Percentiles rank a stretch among this genome's conserved stretches.
These are phyloP conservation scores for Anthopleura sola DNA, from an alignment of 64 coral and sea anemone species.

Conservation along the genomic window DNA sequence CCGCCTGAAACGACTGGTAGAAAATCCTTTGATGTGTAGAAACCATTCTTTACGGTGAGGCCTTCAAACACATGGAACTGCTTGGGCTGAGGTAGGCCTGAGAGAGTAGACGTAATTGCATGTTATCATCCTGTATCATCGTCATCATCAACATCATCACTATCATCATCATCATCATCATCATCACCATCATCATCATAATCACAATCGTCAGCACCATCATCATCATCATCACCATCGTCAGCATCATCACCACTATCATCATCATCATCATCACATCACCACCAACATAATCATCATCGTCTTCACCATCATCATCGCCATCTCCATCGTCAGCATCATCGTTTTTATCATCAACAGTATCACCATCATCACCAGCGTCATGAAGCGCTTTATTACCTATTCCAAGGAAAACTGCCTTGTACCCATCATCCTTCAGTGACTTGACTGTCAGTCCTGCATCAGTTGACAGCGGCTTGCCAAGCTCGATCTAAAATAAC, in stretches of 20 bases:
- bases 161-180: neutral
- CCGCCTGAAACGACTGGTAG: conserved; percentile 76
- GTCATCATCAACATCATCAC: neutral
- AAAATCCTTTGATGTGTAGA: conserved; percentile 96
- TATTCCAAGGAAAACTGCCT: conserved; percentile 88
- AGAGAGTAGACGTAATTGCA: neutral
- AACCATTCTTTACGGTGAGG: conserved; percentile 58
- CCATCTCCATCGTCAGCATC: neutral
- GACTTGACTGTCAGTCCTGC: conserved; percentile 61
- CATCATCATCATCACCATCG: neutral
- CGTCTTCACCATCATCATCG: neutral
- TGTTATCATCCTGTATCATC: neutral
- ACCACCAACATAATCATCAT: too few relatives aligned
- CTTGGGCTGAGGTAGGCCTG: conserved; percentile 94
- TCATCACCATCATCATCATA: neutral
- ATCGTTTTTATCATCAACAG: neutral
- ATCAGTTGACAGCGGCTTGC: conserved; percentile 57
- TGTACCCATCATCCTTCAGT: conserved; percentile 58
- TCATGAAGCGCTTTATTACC: conserved; percentile 32
- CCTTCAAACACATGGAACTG: conserved; percentile 80
- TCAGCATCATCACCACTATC: neutral
- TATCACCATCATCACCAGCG: neutral
- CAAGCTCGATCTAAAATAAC: conserved; percentile 65
- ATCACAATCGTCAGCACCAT: neutral
- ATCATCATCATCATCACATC: too few relatives aligned